Evolutionary conservation across 2,113 vertebrate genomes (phyloP), one percentile per base, ranked within the genome.

Genomic region (Datnioides undecimradiatus): DNA sequence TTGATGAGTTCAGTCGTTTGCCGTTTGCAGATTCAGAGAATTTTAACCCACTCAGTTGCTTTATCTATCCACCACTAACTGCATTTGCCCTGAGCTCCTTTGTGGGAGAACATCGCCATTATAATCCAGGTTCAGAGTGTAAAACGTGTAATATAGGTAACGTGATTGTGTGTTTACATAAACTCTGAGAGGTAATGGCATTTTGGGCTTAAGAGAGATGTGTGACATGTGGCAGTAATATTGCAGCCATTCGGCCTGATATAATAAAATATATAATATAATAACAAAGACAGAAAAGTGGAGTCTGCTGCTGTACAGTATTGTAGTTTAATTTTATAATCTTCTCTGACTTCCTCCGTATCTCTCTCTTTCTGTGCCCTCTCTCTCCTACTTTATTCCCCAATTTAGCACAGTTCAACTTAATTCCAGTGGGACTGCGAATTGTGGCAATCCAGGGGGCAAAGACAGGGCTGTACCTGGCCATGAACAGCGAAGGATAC

Each of bases 361-460:
- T 76, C 46, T 58, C 38, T 62, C 21, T 58, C 66, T 88, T 55
- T 83, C 40, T 77, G 21, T 49, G 29, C 54, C 66, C 31, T 76
- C 1, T 79, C 17, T 82, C 63, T 76, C 52, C 43, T 48, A 40
- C 62, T 83, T 91, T 93, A 78, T 87, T 90, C 91, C 91, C 69
- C 80, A 80, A 92, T 93, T 90, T 93, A 99, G 98, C 97, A 90
- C 95, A 99, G 95, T 99, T 99, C 95, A 99, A 99, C 95, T 96
- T 99, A 95, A 99, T 99, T 93, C 98, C 98, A 55, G 98, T 99
- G 95, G 98, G 98, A 86, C 94, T 99, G 93, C 95, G 97, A 93
- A 98, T 99, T 89, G 98, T 99, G 92, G 97, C 98, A 41, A 99
- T 99, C 93, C 97, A 99, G 93, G 97, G 98, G 60, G 96, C 97